Evolutionary conservation across 2,888 invertebrate species (phyloP).

Genomic region (Ommatoiulus sabulosus): DNA sequence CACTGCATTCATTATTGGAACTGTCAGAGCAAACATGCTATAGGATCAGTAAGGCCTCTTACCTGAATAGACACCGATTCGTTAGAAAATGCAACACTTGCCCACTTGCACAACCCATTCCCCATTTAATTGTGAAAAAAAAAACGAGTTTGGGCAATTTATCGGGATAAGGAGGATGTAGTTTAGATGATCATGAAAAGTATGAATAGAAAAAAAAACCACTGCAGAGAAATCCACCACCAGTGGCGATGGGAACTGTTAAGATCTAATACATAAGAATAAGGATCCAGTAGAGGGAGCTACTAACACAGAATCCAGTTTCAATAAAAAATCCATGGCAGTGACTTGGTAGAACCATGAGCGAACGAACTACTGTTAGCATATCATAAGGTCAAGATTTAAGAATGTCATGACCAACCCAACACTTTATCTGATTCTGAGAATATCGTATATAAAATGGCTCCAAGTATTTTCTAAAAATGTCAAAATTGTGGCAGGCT

Average conservation of each 20-base stretch:
- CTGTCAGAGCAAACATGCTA: neutral
- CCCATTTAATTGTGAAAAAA: neutral
- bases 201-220: neutral
- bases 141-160: neutral
- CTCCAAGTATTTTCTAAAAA: too few species aligned
- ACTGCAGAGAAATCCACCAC: constrained; percentile 13
- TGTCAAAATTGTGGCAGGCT: too few species aligned
- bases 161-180: neutral
- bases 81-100: neutral
- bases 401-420: neutral
- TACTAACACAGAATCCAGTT: neutral
- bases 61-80: constrained; percentile 13
- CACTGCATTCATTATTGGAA: neutral
- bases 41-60: neutral
- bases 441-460: too few species aligned
- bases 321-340: neutral
- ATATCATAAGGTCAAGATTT: neutral
- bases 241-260: neutral
- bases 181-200: neutral
- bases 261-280: neutral
- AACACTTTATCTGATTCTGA: neutral
- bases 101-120: neutral
- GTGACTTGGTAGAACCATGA: neutral
- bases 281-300: constrained; percentile 23
- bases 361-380: too few species aligned